Base-by-base conservation (phyloP, 2,888 invertebrate species). In the Crioceris asparagi region DNA sequence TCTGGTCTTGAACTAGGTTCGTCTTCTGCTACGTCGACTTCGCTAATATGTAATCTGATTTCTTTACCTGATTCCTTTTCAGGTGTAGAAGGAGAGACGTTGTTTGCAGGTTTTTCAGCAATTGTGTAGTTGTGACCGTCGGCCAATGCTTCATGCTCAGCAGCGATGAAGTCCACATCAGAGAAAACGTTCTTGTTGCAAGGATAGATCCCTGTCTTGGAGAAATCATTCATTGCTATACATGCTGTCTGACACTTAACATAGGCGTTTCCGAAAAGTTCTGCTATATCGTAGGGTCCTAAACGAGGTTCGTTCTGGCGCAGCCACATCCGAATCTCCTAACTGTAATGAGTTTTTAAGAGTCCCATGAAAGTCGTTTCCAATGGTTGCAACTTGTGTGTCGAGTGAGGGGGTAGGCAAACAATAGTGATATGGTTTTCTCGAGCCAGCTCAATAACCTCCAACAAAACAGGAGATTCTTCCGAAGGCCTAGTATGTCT, bases 291-390 rank as follows among this genome's bases (percentile, higher is more conserved):
- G 35, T 31, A 35, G 2, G 17, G 31, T 15, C 25, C 35, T 3
- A 40, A 3, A 26, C 35, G 11, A 5, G 34, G 17, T n/a, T 36
- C 3, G 25, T 44, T 41, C 1, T 11, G 10, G 2, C 36, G 25
- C 2, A 41, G n/a, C 25, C 38, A 25, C 15, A 26, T 38, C 5
- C 36, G 8, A 12, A 43, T 40, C 31, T 45, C 36, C 25, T 58
- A 53, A 44, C 49, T 56, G 35, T 60, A 61, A 33, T 57, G 53
- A 4, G 45, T 41, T 51, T 58, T 62, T n/a, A 59, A 41, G 5
- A 55, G 50, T 4, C 53, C 52, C 56, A 60, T 60, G 19, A 62
- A 55, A 4, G 53, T 51, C 17, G 49, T 54, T 34, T 42, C 44
- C 10, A 44, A 17, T 2, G 39, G 32, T 21, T 60, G 57, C 21